Base-by-base conservation (phyloP, 2,888 invertebrate genomes). In the Drosophila yooni region DNA sequence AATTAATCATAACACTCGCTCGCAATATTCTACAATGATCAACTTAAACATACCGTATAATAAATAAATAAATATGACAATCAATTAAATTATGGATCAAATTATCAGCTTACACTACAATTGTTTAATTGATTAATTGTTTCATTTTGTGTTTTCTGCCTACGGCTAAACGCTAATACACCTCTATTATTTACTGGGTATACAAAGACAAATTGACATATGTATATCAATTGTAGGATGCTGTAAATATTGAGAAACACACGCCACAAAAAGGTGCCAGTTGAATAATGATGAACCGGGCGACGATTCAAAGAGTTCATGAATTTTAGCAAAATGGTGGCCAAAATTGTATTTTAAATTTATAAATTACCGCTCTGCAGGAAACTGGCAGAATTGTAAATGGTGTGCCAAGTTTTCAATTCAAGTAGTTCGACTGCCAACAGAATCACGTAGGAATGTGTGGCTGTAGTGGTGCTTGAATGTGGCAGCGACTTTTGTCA, bases 311-410 rank as follows among this genome's bases (percentile, higher is more conserved):
- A 59, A 3, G 18, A 25, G 51, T 70, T 58, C 52, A 80, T 57
- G 75, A 61, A 57, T 61, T 57, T 63, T 67, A 38, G 40, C 58
- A 68, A 67, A 71, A 71, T 46, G 50, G 61, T 65, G 46, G 54
- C 43, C 52, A 57, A 60, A 68, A 71, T 64, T 76, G 63, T 80
- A 78, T 81, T 78, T 72, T 76, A 68, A 76, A 81, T 81, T 76
- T 81, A 63, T 68, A 81, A 78, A 81, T 81, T 68, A 76, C 81
- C 63, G 81, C 78, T 81, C 50, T 78, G 78, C 71, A 80, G 81
- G 53, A 59, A 46, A 70, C 63, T 70, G 40, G 36, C 27, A 63
- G 48, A 64, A 36, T 52, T 66, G 40, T 59, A 27, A 57, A 36
- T 36, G 57, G 62, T 72, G 38, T 78, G 77, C 77, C 77, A 78